Evolutionary conservation across 1,140 invertebrate species (phyloP), one percentile per base, ranked within the genome.

Genomic region (Drosophila rhopaloa): DNA sequence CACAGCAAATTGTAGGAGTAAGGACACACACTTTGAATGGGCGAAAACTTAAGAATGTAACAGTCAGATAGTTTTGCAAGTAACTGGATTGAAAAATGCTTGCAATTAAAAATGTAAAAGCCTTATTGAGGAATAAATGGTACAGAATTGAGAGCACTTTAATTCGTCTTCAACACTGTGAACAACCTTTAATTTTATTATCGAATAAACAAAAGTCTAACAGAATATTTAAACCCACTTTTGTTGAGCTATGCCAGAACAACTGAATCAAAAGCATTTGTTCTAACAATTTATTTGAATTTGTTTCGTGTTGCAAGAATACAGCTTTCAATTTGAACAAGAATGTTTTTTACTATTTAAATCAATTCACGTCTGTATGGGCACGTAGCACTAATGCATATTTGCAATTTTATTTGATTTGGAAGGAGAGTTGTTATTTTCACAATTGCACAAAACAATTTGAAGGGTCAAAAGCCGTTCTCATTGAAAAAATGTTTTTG

Each of bases 1-100:
- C 56, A 14, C 19, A 53, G 13, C 48, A 65, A 74, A 41, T 58
- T 56, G 67, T 47, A 40, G 47, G 44, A 44, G 61, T 14, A 50
- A 38, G 53, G 53, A 16, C 16, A 51, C 13, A 35, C 50, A 16
- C 32, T 59, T 32, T 32, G 29, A 24, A 13, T 51, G 29, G 14
- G 32, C 32, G 11, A 38, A 14, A 27, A 10, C 16, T 37, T 13
- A 24, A 38, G 58, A 19, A 37, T 16, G 14, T 1, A 32, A 32
- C 29, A 32, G 8, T 41, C 16, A 16, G 11, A 19, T 8, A n/a
- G 41, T 16, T 32, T 37, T 14, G 5, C 14, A 62, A 27, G 11
- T 11, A 11, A 41, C 10, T 32, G 5, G 11, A 27, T 11, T 59
- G 10, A 0, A 1, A 16, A 55, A 16, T 29, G n/a, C 35, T 56